These are phyloP conservation scores for Mnemiopsis leidyi DNA, from an alignment of 37 sponge, comb jelly and placozoan species.

Conservation along the genomic window DNA sequence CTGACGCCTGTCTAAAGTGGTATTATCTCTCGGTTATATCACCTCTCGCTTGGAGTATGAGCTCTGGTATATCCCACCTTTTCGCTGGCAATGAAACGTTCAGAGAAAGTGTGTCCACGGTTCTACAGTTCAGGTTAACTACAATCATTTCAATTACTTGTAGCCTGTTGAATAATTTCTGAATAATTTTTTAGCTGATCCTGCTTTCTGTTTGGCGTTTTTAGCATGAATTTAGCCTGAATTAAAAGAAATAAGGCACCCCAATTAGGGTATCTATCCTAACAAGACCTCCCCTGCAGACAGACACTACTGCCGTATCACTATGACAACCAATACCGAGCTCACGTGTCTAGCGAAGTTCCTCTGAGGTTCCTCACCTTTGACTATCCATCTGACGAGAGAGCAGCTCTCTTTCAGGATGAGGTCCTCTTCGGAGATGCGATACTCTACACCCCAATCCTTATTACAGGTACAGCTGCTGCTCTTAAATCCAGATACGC, in stretches of 20 bases:
- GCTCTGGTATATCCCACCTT: not conserved
- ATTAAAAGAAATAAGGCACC: too few relatives aligned
- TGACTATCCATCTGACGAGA: not conserved
- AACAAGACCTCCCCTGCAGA: too few relatives aligned
- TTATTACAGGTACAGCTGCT: not conserved
- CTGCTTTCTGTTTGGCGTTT: too few relatives aligned
- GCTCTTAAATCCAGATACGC: too few relatives aligned
- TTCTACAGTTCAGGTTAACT: conserved; percentile 33
- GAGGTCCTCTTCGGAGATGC: conserved; percentile 44
- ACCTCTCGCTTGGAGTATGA: conserved; percentile 40
- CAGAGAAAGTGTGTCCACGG: not conserved
- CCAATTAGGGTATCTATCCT: too few relatives aligned
- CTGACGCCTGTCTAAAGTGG: conserved; percentile 22
- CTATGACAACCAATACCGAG: conserved; percentile 18
- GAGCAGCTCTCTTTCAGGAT: not conserved
- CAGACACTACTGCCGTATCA: conserved; percentile 36
- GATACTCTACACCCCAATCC: conserved; percentile 23
- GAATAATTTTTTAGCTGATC: too few relatives aligned
- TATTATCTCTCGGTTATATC: conserved; percentile 29
- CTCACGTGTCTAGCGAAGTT: not conserved
- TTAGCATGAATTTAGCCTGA: too few relatives aligned
- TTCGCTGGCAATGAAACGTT: not conserved
- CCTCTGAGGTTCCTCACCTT: conserved; percentile 20
- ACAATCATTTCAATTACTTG: too few relatives aligned
- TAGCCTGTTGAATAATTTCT: too few relatives aligned